Percentiles rank a stretch among this genome's conserved stretches.
phyloP scores from a whole-genome alignment of 2,888 invertebrate genomes.

The Aspidiotus destructor region DNA sequence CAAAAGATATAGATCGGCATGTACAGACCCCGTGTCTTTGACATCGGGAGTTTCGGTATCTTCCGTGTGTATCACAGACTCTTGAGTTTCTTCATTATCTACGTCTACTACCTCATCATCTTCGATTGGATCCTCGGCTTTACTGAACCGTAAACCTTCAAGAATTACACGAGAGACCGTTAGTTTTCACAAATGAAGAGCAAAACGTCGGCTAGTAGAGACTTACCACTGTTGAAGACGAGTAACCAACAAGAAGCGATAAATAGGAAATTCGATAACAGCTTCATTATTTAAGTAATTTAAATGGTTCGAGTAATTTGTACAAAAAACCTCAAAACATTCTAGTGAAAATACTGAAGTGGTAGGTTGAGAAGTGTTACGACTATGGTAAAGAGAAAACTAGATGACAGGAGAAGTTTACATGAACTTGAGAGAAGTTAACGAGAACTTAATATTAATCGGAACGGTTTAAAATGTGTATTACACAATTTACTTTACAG shows the following conservation, averaged over 20 bases:
- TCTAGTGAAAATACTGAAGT: neutral
- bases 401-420: neutral
- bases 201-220: neutral
- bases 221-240: neutral
- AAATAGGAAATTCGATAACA: neutral
- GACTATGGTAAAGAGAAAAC: neutral
- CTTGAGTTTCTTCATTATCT: constrained; percentile 55
- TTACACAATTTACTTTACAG: neutral
- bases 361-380: neutral
- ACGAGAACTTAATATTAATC: neutral
- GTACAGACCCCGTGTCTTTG: constrained; percentile 47
- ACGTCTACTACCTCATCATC: constrained; percentile 64
- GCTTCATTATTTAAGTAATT: constrained; percentile 5
- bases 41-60: constrained; percentile 50
- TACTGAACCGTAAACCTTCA: constrained; percentile 10
- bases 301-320: neutral
- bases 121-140: constrained; percentile 41
- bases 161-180: neutral
- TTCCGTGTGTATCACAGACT: constrained; percentile 44
- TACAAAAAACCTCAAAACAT: neutral
- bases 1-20: constrained; percentile 77
- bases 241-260: neutral
- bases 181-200: neutral
- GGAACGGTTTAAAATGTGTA: neutral
- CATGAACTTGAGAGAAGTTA: neutral